Evolutionary conservation across 2,113 vertebrate species (phyloP), one percentile per base, ranked within the genome.

Genomic region (Rhinopithecus roxellana): DNA sequence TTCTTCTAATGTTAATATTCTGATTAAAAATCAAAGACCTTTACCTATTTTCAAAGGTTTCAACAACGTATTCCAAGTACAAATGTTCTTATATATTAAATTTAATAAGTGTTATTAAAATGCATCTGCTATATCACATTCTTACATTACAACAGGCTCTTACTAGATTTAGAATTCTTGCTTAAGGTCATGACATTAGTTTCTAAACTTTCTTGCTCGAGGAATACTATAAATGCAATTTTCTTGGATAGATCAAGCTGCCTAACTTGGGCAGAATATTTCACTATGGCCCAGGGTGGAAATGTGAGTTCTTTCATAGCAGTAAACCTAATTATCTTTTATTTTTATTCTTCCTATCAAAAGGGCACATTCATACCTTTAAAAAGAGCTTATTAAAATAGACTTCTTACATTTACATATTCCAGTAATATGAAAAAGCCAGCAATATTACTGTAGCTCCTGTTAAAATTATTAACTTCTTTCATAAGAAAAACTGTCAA

Each of bases 311-410:
- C 70, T 95, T 97, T 95, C 90, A 82, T 75, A 95, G 50, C 50
- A 95, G 83, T 92, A 93, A 93, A 89, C 83, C 70, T 97, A 97
- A 97, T 97, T 98, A 98, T 94, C 83, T 97, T 94, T 95, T 93
- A 97, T 92, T 97, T 97, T 97, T 90, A 92, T 98, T 95, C 95
- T 97, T 72, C 35, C 64, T 64, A 96, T 95, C 94, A 95, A 97
- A 97, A 98, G 96, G 81, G 75, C 93, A 96, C 57, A 95, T 88
- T 93, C 83, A 92, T 90, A 92, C 57, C 77, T 96, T 95, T 97
- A 91, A 94, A 98, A 97, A 75, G 89, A 95, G 32, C 94, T 97
- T 97, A 95, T 97, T 97, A 97, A 98, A 97, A 90, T 93, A 96
- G 77, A 92, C 50, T 85, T 95, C 35, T 90, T 89, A 81, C 82